Conservation (phyloP, 2,113 vertebrate genomes). For the Balaenoptera acutorostrata region DNA sequence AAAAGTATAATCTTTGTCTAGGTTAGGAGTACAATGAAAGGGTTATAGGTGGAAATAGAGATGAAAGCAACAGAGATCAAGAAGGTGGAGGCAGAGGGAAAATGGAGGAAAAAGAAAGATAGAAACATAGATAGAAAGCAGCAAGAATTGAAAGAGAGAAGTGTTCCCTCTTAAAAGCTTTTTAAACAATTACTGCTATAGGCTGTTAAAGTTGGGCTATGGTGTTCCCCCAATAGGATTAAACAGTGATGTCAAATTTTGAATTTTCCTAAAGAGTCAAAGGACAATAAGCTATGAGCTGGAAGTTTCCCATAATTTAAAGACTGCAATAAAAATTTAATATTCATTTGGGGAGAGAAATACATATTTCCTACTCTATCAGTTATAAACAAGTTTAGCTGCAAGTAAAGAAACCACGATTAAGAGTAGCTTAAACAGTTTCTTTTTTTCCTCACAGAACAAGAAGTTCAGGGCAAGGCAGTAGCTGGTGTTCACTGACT, state of each 20-base stretch:
- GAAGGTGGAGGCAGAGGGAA: background rate
- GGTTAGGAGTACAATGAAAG: background rate
- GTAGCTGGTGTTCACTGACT: background rate
- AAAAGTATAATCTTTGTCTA: background rate
- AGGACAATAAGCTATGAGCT: background rate
- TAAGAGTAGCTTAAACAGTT: background rate
- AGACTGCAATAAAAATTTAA: background rate
- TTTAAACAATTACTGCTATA: background rate
- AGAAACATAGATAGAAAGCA: background rate
- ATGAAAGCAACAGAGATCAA: background rate
- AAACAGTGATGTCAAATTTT: background rate
- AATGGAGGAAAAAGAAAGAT: background rate
- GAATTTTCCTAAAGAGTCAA: background rate
- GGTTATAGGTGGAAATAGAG: background rate
- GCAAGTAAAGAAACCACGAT: background rate
- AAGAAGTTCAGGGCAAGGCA: background rate
- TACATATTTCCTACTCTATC: background rate
- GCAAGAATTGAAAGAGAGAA: background rate
- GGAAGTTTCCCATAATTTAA: background rate
- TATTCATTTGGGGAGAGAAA: background rate
- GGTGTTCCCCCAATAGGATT: background rate
- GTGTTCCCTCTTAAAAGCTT: background rate
- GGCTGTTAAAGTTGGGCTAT: background rate
- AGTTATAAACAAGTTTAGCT: background rate
- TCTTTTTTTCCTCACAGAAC: background rate